phyloP scores from a whole-genome alignment of 2,888 invertebrate genomes.

The Lepetodrilus schrolli region DNA sequence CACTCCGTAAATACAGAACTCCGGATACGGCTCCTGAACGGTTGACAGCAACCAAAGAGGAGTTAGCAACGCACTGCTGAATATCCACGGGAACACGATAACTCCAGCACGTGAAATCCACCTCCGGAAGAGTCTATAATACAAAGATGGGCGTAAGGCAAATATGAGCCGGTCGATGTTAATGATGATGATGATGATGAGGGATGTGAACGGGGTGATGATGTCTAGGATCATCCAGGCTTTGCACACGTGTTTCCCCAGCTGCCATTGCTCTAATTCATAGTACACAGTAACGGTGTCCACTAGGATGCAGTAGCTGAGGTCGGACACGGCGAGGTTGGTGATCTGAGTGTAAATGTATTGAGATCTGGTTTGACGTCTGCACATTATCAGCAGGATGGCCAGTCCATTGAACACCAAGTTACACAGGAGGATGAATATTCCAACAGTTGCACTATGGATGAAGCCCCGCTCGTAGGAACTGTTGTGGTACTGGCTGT shows the following conservation, averaged over 20 bases:
- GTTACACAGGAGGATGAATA: constrained; percentile 33
- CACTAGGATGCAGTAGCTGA: constrained; percentile 38
- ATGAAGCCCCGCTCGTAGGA: constrained; percentile 43
- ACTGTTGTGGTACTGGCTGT: constrained; percentile 31
- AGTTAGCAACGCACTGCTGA: constrained; percentile 36
- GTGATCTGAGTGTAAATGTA: constrained; percentile 34
- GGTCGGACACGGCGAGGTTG: constrained; percentile 37
- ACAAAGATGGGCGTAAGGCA: constrained; percentile 36
- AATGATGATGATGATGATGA: constrained; percentile 40
- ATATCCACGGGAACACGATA: constrained; percentile 39
- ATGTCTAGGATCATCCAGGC: constrained; percentile 46
- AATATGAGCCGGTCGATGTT: constrained; percentile 44
- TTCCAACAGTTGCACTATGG: constrained; percentile 40
- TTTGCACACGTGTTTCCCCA: constrained; percentile 41
- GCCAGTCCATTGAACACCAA: constrained; percentile 29
- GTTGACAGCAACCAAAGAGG: constrained; percentile 44
- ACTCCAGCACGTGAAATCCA: constrained; percentile 4
- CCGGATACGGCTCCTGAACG: constrained; percentile 30
- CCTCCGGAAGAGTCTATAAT: constrained; percentile 32
- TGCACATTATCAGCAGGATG: constrained; percentile 10
- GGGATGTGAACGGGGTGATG: constrained; percentile 40
- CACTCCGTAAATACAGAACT: constrained; percentile 45
- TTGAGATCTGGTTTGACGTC: constrained; percentile 14
- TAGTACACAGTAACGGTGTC: constrained; percentile 46
- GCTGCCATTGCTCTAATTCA: constrained; percentile 41